phyloP scores from a whole-genome alignment of 2,113 vertebrate genomes.

The Myiozetetes cayanensis region DNA sequence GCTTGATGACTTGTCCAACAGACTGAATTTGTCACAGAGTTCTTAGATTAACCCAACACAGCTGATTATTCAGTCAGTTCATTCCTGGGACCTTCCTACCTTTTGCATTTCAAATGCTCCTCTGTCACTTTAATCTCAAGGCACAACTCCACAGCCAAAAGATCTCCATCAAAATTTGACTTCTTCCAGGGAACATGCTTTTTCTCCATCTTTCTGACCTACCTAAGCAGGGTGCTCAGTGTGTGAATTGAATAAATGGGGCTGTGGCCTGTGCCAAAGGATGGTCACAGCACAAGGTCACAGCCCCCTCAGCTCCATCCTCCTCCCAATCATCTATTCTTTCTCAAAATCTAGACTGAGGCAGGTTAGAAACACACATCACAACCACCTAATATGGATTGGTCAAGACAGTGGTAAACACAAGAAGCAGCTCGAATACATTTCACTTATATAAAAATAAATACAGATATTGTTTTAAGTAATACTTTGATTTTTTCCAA shows the following conservation, averaged over 20 bases:
- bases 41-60: background rate
- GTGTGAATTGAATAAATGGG: background rate
- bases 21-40: background rate
- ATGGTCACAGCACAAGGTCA: background rate
- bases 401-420: background rate
- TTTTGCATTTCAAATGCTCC: background rate
- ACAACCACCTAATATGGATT: background rate
- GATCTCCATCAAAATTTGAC: background rate
- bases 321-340: background rate
- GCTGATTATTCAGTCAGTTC: background rate
- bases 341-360: background rate
- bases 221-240: background rate
- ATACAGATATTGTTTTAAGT: background rate
- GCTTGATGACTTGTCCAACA: background rate
- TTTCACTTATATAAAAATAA: constrained; percentile 23
- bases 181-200: background rate
- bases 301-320: background rate
- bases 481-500: background rate
- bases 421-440: background rate
- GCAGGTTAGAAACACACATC: background rate
- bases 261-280: accelerated
- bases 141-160: background rate
- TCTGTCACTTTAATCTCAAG: background rate
- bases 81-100: background rate
- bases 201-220: accelerated